phyloP scores from a whole-genome alignment of 2,113 vertebrate species.

The Microcebus lehilahytsara region DNA sequence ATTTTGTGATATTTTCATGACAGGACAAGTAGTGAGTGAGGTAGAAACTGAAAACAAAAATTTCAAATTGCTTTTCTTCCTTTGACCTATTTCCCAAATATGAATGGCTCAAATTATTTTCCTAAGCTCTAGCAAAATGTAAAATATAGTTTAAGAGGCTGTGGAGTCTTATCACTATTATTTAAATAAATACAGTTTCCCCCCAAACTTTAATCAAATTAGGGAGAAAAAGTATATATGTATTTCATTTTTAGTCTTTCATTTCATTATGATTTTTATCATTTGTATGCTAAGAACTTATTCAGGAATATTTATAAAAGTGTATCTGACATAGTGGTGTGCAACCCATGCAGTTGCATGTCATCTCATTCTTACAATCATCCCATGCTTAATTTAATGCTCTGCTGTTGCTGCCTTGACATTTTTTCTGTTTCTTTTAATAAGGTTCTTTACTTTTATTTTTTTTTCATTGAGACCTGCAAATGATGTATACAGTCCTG shows the following conservation, averaged over 20 bases:
- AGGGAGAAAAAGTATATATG: background rate
- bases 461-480: background rate
- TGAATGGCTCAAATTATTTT: slow-evolving; percentile 18
- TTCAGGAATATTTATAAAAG: slow-evolving; percentile 35
- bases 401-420: background rate
- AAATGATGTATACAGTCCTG: background rate
- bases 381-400: background rate
- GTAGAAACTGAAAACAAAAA: background rate
- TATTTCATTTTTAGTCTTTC: background rate
- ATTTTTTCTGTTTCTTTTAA: background rate
- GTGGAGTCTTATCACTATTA: background rate
- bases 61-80: background rate
- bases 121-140: background rate
- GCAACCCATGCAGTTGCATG: background rate
- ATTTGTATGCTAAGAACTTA: background rate
- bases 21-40: background rate
- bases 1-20: background rate
- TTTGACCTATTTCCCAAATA: slow-evolving; percentile 1
- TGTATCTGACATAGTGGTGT: background rate
- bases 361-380: background rate
- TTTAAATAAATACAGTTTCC: background rate
- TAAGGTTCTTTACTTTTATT: background rate
- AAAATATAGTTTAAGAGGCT: background rate
- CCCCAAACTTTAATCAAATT: background rate
- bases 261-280: background rate